Conservation (phyloP, 2,113 vertebrate species). For the Oxyruncus cristatus region DNA sequence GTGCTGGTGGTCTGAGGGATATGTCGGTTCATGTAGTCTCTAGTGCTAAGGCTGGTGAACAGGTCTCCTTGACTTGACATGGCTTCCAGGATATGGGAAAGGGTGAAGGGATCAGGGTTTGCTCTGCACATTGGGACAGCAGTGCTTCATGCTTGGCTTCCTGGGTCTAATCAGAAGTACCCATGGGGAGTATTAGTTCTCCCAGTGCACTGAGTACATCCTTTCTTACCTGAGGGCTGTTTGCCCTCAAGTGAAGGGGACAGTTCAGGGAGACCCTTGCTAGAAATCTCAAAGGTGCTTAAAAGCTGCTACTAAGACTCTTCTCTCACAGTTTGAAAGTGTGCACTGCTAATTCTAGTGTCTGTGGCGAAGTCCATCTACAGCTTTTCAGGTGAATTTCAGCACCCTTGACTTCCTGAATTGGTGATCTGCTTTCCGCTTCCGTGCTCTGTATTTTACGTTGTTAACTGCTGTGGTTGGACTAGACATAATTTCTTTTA, state of each 20-base stretch:
- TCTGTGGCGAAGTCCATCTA: not conserved
- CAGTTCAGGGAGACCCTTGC: not conserved
- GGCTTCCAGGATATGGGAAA: not conserved
- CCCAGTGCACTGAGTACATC: not conserved
- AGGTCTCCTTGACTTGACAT: not conserved
- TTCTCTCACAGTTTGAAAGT: not conserved
- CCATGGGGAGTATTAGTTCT: not conserved
- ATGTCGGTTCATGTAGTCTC: fast-evolving
- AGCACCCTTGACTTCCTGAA: not conserved
- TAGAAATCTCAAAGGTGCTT: not conserved
- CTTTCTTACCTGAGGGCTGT: not conserved
- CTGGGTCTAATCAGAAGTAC: not conserved
- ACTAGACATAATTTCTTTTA: not conserved
- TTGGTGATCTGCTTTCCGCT: not conserved
- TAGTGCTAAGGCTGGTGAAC: not conserved
- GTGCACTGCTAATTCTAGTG: not conserved
- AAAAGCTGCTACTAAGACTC: not conserved
- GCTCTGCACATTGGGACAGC: not conserved
- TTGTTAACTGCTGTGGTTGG: not conserved
- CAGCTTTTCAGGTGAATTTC: not conserved
- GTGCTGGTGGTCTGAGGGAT: not conserved
- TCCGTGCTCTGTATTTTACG: not conserved
- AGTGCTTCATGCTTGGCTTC: not conserved
- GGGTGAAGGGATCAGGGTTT: not conserved
- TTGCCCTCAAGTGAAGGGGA: not conserved